phyloP scores from a whole-genome alignment of 2,888 invertebrate genomes.

The Agrenia bidenticulata region DNA sequence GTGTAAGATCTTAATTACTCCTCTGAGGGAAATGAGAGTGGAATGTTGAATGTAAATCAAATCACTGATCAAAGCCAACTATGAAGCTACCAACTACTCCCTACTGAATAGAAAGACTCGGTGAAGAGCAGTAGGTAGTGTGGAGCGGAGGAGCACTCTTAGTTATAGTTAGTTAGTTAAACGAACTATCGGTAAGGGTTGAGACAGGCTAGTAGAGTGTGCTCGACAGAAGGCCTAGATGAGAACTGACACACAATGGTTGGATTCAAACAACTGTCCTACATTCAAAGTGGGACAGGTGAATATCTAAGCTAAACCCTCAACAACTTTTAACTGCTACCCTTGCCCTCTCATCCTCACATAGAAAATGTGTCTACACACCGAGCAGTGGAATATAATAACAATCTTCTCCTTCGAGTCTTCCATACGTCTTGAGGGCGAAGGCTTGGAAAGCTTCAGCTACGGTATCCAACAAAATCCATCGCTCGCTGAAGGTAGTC shows the following conservation, averaged over 20 bases:
- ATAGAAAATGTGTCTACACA: no score
- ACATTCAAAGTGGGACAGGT: conserved; percentile 51
- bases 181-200: neutral
- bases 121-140: neutral
- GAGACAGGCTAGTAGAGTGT: conserved; percentile 24
- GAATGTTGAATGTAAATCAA: no score
- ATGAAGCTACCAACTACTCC: no score
- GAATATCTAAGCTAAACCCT: conserved; percentile 51
- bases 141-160: neutral
- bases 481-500: no score
- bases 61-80: no score
- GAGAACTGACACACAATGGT: conserved; percentile 53
- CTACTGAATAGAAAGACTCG: neutral
- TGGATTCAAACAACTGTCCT: conserved; percentile 51
- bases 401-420: no score
- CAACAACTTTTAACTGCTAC: conserved; percentile 40
- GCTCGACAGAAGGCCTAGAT: conserved; percentile 51
- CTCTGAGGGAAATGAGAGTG: no score
- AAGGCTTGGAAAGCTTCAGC: no score
- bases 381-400: no score
- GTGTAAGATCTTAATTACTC: no score
- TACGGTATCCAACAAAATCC: no score
- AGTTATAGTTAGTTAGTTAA: neutral
- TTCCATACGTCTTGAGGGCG: no score
- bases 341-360: conserved; percentile 38